A percentile compares a stretch with the other conserved stretches of the same genome.
phyloP scores from a whole-genome alignment of 2,113 vertebrate species.

The Thunnus maccoyii region DNA sequence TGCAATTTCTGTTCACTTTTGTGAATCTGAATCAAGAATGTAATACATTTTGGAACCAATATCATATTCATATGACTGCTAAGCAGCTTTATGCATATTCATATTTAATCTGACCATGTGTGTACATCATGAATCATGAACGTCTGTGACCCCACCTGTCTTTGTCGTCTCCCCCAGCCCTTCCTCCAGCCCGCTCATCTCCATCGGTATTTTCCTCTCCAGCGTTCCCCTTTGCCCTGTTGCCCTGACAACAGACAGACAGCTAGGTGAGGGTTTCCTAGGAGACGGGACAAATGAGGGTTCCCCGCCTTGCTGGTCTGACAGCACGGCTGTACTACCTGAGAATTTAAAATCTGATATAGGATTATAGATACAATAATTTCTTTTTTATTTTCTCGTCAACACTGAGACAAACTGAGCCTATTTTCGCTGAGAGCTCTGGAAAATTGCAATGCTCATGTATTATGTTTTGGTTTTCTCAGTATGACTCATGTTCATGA shows the following conservation, averaged over 20 bases:
- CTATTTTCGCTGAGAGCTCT: neutral
- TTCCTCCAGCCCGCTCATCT: neutral
- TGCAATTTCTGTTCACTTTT: neutral
- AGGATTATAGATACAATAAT: neutral
- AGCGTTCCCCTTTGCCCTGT: slow-evolving; percentile 43
- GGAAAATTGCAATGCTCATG: too few species aligned
- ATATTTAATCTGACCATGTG: neutral
- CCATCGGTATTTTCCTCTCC: slow-evolving; percentile 26
- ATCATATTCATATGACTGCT: neutral
- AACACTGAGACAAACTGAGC: neutral
- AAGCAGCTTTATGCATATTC: slow-evolving; percentile 4
- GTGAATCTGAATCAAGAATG: neutral
- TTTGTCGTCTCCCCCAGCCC: slow-evolving; percentile 52
- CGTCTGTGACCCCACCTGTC: slow-evolving; percentile 40
- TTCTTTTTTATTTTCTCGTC: neutral
- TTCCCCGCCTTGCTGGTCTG: slow-evolving; percentile 22
- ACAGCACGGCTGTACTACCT: slow-evolving; percentile 2
- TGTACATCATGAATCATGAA: neutral
- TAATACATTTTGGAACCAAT: neutral
- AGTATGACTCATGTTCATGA: neutral
- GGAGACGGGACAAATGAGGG: slow-evolving; percentile 52
- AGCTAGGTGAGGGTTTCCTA: slow-evolving; percentile 60
- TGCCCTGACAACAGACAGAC: slow-evolving; percentile 75
- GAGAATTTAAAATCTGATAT: slow-evolving; percentile 7
- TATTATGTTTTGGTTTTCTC: neutral